phyloP scores from a whole-genome alignment of 2,888 invertebrate genomes.

The Xylota sylvarum region DNA sequence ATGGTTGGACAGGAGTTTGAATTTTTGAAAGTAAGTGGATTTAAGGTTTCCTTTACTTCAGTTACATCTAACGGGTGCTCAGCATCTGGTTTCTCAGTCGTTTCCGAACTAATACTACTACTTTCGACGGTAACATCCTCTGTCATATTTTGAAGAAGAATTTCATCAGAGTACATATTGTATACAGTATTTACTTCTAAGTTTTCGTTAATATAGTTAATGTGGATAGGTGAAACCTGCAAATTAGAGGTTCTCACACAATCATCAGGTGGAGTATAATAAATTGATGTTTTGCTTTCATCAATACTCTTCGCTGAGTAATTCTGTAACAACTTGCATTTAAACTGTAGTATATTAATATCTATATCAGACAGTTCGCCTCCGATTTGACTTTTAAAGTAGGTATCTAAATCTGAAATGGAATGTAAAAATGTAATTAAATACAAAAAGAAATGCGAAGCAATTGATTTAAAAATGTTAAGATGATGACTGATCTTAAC shows the following conservation, averaged over 20 bases:
- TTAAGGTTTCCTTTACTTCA: constrained; percentile 73
- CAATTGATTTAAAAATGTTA: not conserved
- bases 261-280: constrained; percentile 90
- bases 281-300: constrained; percentile 90
- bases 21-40: constrained; percentile 80
- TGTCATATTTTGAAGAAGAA: not conserved
- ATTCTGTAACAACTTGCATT: constrained; percentile 81
- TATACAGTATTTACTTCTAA: constrained; percentile 79
- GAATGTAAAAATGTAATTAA: not conserved
- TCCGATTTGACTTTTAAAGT: constrained; percentile 83
- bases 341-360: constrained; percentile 81
- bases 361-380: constrained; percentile 80
- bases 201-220: constrained; percentile 84
- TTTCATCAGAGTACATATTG: constrained; percentile 27
- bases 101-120: not conserved
- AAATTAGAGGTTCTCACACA: constrained; percentile 81
- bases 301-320: constrained; percentile 79
- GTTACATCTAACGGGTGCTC: constrained; percentile 53
- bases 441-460: not conserved
- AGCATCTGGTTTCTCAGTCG: constrained; percentile 3
- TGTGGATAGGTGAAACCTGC: constrained; percentile 86
- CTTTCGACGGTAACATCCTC: constrained; percentile 10
- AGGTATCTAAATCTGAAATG: constrained; percentile 83
- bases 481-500: not conserved
- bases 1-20: constrained; percentile 84